Percentiles rank a stretch among this genome's conserved stretches.
Evolutionary conservation across 2,113 vertebrate genomes (phyloP).

Genomic region (Lota lota): DNA sequence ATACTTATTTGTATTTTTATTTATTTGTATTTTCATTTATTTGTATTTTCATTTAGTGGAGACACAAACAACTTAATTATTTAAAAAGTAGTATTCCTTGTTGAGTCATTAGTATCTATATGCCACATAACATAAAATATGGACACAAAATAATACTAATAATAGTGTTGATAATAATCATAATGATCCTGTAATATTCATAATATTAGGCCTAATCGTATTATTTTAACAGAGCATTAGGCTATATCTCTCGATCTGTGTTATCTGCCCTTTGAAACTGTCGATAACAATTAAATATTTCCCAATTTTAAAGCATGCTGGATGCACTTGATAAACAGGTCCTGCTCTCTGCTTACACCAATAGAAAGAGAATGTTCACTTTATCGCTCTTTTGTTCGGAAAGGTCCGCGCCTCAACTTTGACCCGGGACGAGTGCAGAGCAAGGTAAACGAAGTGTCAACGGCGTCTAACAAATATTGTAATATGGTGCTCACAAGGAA

Average conservation of each 20-base stretch:
- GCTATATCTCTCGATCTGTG: too few species aligned
- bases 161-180: not conserved
- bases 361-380: slow-evolving; percentile 82
- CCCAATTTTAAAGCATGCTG: too few species aligned
- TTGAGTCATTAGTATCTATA: too few species aligned
- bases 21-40: not conserved
- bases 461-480: slow-evolving; percentile 88
- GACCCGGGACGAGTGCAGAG: slow-evolving; percentile 91
- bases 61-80: too few species aligned
- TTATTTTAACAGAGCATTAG: too few species aligned
- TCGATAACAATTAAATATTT: too few species aligned
- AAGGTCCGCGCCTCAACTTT: slow-evolving; percentile 88
- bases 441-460: slow-evolving; percentile 99
- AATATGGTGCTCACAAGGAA: slow-evolving; percentile 58
- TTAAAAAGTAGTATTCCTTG: too few species aligned
- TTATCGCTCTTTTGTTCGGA: slow-evolving; percentile 93
- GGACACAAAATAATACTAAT: not conserved
- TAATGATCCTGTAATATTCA: not conserved
- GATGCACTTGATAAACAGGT: not conserved
- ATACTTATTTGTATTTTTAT: too few species aligned
- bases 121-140: too few species aligned
- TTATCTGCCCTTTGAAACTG: too few species aligned
- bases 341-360: slow-evolving; percentile 28
- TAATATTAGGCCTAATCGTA: slow-evolving; percentile 4
- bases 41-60: too few species aligned